Evolutionary conservation across 2,888 invertebrate genomes (phyloP), one percentile per base, ranked within the genome.

Genomic region (Proisotoma minuta): DNA sequence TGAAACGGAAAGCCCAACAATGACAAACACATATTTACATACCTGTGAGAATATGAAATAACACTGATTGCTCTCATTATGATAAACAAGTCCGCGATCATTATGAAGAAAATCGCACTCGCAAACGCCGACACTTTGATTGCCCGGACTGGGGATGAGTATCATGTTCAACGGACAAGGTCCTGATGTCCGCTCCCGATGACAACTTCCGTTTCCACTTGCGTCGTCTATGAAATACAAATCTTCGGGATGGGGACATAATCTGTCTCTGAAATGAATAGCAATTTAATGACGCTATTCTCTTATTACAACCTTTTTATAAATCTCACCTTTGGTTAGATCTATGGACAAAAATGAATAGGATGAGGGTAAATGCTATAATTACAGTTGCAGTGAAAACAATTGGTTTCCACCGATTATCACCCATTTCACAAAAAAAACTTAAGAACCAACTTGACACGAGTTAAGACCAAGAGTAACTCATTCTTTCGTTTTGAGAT

Each of bases 1-100:
- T n/a, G n/a, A n/a, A n/a, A n/a, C n/a, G n/a, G n/a, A n/a, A n/a
- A n/a, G n/a, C n/a, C n/a, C n/a, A n/a, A n/a, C n/a, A n/a, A n/a
- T n/a, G n/a, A n/a, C n/a, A n/a, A n/a, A n/a, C n/a, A n/a, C n/a
- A n/a, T n/a, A n/a, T n/a, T n/a, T 24, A 18, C 40, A 50, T 48
- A 66, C 66, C 59, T 66, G 59, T 27, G 56, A 54, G 34, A 66
- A 66, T 26, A 66, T 61, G 59, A 50, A 61, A 34, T 66, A 57
- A 29, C 66, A 66, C 24, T 62, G 27, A 15, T 60, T 50, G 3
- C 27, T 50, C 3, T 57, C 58, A 24, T 20, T 29, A 39, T 66
- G 12, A 27, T 52, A 61, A 12, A 66, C 28, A 23, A 59, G 24
- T n/a, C 54, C 10, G 23, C 66, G 40, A 0, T 49, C 28, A 49